Conservation (phyloP, 1,140 invertebrate genomes). For the Meloidogyne floridensis region DNA sequence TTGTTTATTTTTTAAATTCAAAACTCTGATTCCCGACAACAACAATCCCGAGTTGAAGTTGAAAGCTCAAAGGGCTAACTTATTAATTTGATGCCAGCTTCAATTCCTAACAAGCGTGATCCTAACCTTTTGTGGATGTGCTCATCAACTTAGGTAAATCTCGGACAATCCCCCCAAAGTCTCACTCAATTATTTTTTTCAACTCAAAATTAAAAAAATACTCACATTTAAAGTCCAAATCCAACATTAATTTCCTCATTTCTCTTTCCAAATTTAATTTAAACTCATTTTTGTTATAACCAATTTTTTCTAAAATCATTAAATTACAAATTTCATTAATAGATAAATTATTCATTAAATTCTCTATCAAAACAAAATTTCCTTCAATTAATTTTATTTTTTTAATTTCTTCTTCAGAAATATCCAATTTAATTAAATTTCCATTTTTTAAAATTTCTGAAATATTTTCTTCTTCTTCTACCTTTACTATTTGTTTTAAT, state of each 20-base stretch:
- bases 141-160: too few relatives aligned
- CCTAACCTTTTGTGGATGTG: too few relatives aligned
- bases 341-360: not conserved
- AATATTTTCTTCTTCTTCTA: not conserved
- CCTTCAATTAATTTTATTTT: not conserved
- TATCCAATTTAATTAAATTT: slow-evolving; percentile 4
- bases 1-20: too few relatives aligned
- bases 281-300: slow-evolving; percentile 1
- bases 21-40: too few relatives aligned
- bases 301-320: not conserved
- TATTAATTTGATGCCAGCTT: too few relatives aligned
- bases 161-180: too few relatives aligned
- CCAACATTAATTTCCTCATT: not conserved
- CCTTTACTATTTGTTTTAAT: not conserved
- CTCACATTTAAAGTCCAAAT: not conserved
- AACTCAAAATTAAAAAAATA: not conserved
- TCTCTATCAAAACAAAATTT: not conserved
- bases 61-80: too few relatives aligned
- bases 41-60: too few relatives aligned
- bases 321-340: not conserved
- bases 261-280: not conserved
- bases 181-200: too few relatives aligned
- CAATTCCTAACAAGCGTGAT: too few relatives aligned
- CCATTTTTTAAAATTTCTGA: not conserved
- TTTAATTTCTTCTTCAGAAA: not conserved